Evolutionary conservation across 2,888 invertebrate species (phyloP).

Genomic region (Nesidiocoris tenuis): DNA sequence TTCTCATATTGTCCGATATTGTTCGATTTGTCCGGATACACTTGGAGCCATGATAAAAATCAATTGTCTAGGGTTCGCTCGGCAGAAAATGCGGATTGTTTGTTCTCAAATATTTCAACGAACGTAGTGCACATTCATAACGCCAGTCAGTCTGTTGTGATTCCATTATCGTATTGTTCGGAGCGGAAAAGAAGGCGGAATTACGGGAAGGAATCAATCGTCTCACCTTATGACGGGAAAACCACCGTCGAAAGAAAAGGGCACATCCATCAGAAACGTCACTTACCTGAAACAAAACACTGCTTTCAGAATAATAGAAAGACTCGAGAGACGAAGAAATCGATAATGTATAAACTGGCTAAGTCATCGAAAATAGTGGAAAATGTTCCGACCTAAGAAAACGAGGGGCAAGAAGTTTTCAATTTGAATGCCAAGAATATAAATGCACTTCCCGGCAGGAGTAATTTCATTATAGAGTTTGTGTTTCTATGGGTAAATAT

Average conservation of each 20-base stretch:
- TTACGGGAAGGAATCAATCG: not conserved
- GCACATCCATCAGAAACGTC: not conserved
- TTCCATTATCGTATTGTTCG: not conserved
- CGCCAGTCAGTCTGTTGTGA: not conserved
- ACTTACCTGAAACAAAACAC: conserved; percentile 31
- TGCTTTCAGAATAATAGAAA: conserved; percentile 12
- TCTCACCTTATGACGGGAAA: not conserved
- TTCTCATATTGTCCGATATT: too few relatives aligned
- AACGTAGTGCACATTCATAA: too few relatives aligned
- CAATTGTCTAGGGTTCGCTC: too few relatives aligned
- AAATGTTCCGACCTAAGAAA: not conserved
- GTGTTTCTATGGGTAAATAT: conserved; percentile 34
- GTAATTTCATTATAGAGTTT: conserved; percentile 37
- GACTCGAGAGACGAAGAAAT: not conserved
- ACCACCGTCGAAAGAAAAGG: not conserved
- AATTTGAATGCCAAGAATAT: not conserved
- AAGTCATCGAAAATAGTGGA: not conserved
- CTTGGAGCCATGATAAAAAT: too few relatives aligned
- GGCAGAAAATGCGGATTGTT: too few relatives aligned
- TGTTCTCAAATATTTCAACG: too few relatives aligned
- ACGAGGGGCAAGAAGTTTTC: not conserved
- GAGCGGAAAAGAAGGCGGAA: not conserved
- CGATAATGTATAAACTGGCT: not conserved
- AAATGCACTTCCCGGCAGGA: not conserved
- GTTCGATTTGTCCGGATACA: too few relatives aligned